Conservation (phyloP, 2,888 invertebrate genomes). For the Rapana venosa region DNA sequence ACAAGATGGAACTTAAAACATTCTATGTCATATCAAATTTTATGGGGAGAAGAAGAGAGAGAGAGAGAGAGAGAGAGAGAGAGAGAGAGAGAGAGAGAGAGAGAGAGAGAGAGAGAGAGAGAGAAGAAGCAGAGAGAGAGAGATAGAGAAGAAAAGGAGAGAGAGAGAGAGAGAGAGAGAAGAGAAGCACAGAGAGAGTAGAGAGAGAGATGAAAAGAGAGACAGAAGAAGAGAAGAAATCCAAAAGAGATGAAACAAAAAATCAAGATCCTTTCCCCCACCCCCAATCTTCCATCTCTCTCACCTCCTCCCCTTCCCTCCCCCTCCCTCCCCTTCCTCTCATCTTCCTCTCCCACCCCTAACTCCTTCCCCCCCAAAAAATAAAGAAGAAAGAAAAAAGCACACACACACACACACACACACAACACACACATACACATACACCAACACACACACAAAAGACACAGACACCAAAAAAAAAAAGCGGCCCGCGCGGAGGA, state of each 20-base stretch:
- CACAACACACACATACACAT: too few relatives aligned
- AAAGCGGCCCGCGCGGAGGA: too few relatives aligned
- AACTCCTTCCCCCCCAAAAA: not conserved
- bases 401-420: too few relatives aligned
- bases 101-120: constrained; percentile 25
- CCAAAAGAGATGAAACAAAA: too few relatives aligned
- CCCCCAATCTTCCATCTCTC: not conserved
- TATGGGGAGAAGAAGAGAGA: too few relatives aligned
- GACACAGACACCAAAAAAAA: too few relatives aligned
- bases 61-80: too few relatives aligned
- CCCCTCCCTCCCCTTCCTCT: not conserved
- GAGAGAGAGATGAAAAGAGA: constrained; percentile 14
- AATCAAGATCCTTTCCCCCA: not conserved
- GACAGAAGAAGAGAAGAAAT: not conserved
- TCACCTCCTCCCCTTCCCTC: not conserved
- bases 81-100: too few relatives aligned
- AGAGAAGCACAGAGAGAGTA: not conserved
- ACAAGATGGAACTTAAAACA: too few relatives aligned
- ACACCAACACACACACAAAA: too few relatives aligned
- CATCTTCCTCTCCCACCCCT: not conserved
- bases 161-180: constrained; percentile 8
- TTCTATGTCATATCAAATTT: too few relatives aligned
- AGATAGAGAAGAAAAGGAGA: constrained; percentile 15
- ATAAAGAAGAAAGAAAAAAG: not conserved
- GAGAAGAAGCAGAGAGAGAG: constrained; percentile 24